phyloP scores from a whole-genome alignment of 2,888 invertebrate genomes.

The Brachyptera risi region DNA sequence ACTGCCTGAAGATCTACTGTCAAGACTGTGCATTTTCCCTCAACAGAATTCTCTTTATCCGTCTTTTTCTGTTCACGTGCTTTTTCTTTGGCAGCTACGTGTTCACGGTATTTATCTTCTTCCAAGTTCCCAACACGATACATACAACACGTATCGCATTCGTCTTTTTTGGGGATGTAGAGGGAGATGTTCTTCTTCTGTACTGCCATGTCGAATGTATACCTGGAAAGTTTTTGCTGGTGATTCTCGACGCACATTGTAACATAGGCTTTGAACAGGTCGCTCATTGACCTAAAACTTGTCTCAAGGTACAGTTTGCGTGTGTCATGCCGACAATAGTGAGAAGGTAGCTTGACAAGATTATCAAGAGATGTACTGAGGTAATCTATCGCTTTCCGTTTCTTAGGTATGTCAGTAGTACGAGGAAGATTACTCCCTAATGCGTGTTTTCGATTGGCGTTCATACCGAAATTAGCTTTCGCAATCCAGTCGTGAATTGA shows the following conservation, averaged over 20 bases:
- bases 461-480: neutral
- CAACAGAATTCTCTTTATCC: slow-evolving; percentile 28
- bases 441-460: neutral
- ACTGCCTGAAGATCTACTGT: slow-evolving; percentile 37
- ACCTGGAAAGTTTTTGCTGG: slow-evolving; percentile 25
- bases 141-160: slow-evolving; percentile 32
- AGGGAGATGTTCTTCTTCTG: slow-evolving; percentile 31
- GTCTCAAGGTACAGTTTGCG: slow-evolving; percentile 34
- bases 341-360: slow-evolving; percentile 33
- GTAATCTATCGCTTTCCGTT: slow-evolving; percentile 6
- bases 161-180: slow-evolving; percentile 33
- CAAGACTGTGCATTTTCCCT: slow-evolving; percentile 32
- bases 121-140: slow-evolving; percentile 25
- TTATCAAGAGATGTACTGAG: slow-evolving; percentile 24
- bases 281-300: slow-evolving; percentile 27
- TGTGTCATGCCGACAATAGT: slow-evolving; percentile 32
- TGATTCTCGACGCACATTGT: slow-evolving; percentile 26
- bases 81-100: slow-evolving; percentile 28
- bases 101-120: slow-evolving; percentile 26
- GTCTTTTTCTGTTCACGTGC: slow-evolving; percentile 28
- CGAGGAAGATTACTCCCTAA: neutral
- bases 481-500: slow-evolving; percentile 16
- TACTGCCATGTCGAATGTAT: slow-evolving; percentile 27
- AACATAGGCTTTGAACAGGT: slow-evolving; percentile 25
- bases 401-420: neutral